A percentile compares a stretch with the other conserved stretches of the same genome.
These are phyloP conservation scores for Zootermopsis nevadensis DNA, from an alignment of 2,888 invertebrate genomes.

Conservation along the genomic window DNA sequence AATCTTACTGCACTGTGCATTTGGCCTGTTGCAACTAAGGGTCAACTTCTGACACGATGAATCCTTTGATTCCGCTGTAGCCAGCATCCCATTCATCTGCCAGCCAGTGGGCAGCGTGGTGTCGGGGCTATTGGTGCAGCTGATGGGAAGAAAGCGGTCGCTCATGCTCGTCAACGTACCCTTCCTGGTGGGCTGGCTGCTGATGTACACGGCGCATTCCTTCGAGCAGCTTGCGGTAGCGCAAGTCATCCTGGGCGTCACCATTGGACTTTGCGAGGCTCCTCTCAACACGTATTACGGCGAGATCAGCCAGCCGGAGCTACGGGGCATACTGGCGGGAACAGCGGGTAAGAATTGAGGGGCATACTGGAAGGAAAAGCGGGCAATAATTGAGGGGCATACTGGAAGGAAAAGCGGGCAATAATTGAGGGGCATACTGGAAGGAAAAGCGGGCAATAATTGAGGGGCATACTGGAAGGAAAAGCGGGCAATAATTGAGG, in stretches of 20 bases:
- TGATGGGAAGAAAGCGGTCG: conserved; percentile 68
- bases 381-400: too few species aligned
- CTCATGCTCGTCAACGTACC: conserved; percentile 70
- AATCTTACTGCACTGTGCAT: too few species aligned
- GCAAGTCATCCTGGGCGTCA: conserved; percentile 68
- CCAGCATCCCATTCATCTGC: conserved; percentile 69
- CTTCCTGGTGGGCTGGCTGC: conserved; percentile 68
- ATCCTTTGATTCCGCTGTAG: too few species aligned
- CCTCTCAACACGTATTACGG: conserved; percentile 71
- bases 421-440: too few species aligned
- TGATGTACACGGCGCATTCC: conserved; percentile 67
- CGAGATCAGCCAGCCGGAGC: conserved; percentile 68
- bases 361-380: background rate
- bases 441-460: too few species aligned
- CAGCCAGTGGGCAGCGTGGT: conserved; percentile 70
- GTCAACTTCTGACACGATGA: too few species aligned
- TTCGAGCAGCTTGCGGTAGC: conserved; percentile 66
- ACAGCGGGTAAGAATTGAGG: conserved; percentile 59
- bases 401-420: too few species aligned
- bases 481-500: too few species aligned
- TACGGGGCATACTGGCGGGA: conserved; percentile 68
- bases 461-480: too few species aligned
- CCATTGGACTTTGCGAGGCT: conserved; percentile 71
- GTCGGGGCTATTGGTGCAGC: conserved; percentile 68
- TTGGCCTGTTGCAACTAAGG: too few species aligned